Evolutionary conservation across 1,140 invertebrate species (phyloP), one percentile per base, ranked within the genome.

Genomic region (Saxidomus purpurata): DNA sequence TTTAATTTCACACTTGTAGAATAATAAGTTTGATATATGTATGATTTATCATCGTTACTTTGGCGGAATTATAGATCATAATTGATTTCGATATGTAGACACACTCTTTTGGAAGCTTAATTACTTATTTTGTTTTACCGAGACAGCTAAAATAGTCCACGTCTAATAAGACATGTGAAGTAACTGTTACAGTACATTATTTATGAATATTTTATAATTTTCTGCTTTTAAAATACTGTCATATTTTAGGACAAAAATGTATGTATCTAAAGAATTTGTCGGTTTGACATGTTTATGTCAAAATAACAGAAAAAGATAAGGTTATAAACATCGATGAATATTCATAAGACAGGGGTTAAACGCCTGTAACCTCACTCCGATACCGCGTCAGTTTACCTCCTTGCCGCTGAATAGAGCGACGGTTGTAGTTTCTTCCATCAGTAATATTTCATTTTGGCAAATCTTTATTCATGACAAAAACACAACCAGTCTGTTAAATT

Each of bases 401-500:
- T 8, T 8, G 43, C 15, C 43, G 15, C 6, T 43, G 43, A 43
- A 43, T 43, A 43, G 43, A 4, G 43, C 43, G 43, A 43, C 15
- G 15, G 36, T 38, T 71, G 36, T 38, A 71, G 25, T 71, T 38
- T 38, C 25, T 63, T 28, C 59, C 59, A 19, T 28, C 25, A n/a
- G 59, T 63, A 9, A 63, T 63, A 63, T 63, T 63, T 63, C 59
- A 63, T 63, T 63, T 63, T 28, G 59, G 59, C 59, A 63, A 63
- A 63, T 71, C 31, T 71, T 71, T 28, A 71, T 71, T 71, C 67
- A 71, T 38, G 34, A 71, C 61, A 67, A 67, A 34, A 61, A n/a
- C 55, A 6, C 8, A 11, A 61, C 55, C 17, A 19, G 11, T n/a
- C 36, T 71, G 67, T 34, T 40, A 38, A 36, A 36, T 71, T 40